Evolutionary conservation across 2,888 invertebrate species (phyloP).

Genomic region (Drosophila pseudotalamancana): DNA sequence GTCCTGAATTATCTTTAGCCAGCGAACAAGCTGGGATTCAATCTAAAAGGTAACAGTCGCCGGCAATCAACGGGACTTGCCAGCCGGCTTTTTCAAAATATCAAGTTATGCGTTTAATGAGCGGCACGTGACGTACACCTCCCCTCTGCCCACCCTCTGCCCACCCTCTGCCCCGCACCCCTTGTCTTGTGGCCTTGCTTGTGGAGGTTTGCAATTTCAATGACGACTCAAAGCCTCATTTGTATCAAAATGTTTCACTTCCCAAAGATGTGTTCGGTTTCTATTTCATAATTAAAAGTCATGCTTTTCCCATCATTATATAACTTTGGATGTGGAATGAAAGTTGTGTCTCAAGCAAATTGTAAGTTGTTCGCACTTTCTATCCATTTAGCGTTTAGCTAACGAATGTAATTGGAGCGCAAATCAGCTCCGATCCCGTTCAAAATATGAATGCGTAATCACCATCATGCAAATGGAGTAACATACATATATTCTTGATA

Average conservation of each 20-base stretch:
- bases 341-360: too few relatives aligned
- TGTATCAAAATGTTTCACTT: background rate
- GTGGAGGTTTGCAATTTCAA: background rate
- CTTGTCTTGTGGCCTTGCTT: background rate
- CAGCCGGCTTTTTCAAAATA: constrained; percentile 64
- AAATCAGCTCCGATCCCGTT: too few relatives aligned
- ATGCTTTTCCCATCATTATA: too few relatives aligned
- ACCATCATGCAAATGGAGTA: too few relatives aligned
- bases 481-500: too few relatives aligned
- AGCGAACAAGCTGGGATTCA: background rate
- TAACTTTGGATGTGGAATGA: too few relatives aligned
- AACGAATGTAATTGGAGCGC: too few relatives aligned
- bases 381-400: too few relatives aligned
- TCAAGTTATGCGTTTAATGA: constrained; percentile 82
- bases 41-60: constrained; percentile 34
- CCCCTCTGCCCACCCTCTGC: background rate
- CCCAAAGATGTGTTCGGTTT: background rate
- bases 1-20: constrained; percentile 4
- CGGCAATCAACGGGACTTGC: constrained; percentile 36
- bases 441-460: too few relatives aligned
- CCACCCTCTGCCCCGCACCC: background rate
- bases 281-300: background rate
- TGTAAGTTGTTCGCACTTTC: too few relatives aligned
- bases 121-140: constrained; percentile 69
- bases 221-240: constrained; percentile 1